phyloP scores from a whole-genome alignment of 2,797 vertebrate genomes.

The Dermochelys coriacea region DNA sequence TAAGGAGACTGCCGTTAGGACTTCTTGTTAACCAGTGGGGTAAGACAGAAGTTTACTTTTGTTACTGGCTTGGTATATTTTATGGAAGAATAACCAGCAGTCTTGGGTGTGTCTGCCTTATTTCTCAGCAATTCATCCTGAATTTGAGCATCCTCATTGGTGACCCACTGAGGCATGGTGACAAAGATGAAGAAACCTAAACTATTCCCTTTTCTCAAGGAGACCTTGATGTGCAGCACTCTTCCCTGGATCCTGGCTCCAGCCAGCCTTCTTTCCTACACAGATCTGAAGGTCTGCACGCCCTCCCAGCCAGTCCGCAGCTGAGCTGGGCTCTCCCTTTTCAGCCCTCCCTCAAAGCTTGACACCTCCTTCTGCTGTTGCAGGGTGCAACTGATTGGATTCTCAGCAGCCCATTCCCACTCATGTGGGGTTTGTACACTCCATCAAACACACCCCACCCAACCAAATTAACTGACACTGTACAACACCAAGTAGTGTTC shows the following conservation, averaged over 20 bases:
- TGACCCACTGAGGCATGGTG: too few species aligned
- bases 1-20: too few species aligned
- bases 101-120: too few species aligned
- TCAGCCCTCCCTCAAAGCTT: not conserved
- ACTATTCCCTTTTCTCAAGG: not conserved
- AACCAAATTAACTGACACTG: not conserved
- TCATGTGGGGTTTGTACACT: not conserved
- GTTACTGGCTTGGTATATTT: too few species aligned
- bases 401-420: not conserved
- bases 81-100: too few species aligned
- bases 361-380: not conserved
- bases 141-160: too few species aligned
- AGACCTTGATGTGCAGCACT: not conserved
- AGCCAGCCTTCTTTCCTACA: not conserved
- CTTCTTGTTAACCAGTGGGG: too few species aligned
- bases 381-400: too few species aligned
- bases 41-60: too few species aligned
- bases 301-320: not conserved
- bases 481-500: not conserved
- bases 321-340: not conserved
- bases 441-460: too few species aligned
- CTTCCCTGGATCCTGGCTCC: not conserved
- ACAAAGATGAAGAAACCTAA: not conserved
- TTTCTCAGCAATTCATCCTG: too few species aligned
- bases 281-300: not conserved